Conservation (phyloP, 2,888 invertebrate species). For the Troilus luridus region DNA sequence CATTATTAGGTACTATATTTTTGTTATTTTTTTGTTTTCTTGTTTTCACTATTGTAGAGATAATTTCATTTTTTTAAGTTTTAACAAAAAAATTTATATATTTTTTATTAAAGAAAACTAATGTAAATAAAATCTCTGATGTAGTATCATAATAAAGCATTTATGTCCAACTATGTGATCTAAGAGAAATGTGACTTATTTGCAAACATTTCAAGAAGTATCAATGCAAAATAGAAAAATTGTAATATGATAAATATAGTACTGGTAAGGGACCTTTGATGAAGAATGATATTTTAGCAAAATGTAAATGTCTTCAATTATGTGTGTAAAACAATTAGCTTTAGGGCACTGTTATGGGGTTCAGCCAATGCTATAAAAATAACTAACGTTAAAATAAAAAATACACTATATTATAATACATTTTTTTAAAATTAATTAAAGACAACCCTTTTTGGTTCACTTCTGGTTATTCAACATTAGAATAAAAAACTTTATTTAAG, state of each 20-base stretch:
- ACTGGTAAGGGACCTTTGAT: constrained; percentile 53
- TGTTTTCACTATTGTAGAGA: neutral
- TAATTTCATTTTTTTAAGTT: constrained; percentile 19
- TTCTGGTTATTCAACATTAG: neutral
- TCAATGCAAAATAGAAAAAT: constrained; percentile 9
- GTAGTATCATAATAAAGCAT: constrained; percentile 17
- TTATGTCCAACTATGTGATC: constrained; percentile 38
- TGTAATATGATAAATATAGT: constrained; percentile 25
- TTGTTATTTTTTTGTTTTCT: neutral
- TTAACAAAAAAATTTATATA: constrained; percentile 7
- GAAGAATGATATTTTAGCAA: constrained; percentile 46
- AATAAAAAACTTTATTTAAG: neutral
- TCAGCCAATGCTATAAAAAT: neutral
- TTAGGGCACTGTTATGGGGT: constrained; percentile 3
- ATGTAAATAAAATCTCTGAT: constrained; percentile 33
- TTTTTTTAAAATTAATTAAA: neutral
- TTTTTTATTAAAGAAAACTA: constrained; percentile 36
- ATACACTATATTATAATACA: neutral
- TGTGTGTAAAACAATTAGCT: neutral
- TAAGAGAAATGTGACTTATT: constrained; percentile 20
- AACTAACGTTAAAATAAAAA: neutral
- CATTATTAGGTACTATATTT: neutral
- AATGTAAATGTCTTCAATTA: constrained; percentile 6
- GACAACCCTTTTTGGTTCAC: neutral
- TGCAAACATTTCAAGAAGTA: constrained; percentile 33